Conservation (phyloP, 2,113 vertebrate genomes). For the Podocnemis expansa region DNA sequence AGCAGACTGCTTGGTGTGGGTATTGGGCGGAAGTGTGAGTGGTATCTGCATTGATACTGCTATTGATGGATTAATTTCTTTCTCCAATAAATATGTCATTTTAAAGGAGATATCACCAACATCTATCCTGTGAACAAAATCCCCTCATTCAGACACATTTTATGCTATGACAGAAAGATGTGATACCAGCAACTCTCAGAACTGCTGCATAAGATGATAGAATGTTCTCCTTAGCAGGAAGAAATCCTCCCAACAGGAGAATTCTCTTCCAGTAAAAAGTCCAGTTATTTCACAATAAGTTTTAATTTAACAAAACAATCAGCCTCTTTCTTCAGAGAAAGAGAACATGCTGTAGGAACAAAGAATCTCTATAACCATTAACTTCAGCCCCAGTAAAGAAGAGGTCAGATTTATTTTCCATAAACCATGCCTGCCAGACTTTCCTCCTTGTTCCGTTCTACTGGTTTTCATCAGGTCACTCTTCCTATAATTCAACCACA, state of each 20-base stretch:
- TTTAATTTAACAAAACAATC: conserved; percentile 60
- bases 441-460: conserved; percentile 48
- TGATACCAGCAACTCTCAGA: accelerated
- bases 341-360: conserved; percentile 39
- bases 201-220: neutral
- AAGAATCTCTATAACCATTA: conserved; percentile 64
- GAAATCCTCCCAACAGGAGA: neutral
- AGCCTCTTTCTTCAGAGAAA: conserved; percentile 35
- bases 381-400: conserved; percentile 45
- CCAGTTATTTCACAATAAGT: conserved; percentile 38
- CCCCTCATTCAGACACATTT: neutral
- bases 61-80: neutral
- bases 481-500: conserved; percentile 10
- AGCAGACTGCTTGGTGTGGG: neutral
- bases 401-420: conserved; percentile 60
- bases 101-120: neutral
- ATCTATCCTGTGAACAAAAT: neutral
- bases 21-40: neutral
- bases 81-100: accelerated
- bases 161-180: neutral
- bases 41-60: neutral
- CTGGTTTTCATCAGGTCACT: conserved; percentile 48
- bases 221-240: accelerated
- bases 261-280: neutral
- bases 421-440: conserved; percentile 12